Evolutionary conservation across 1,140 invertebrate species (phyloP).

Genomic region (Rhyzopertha dominica): DNA sequence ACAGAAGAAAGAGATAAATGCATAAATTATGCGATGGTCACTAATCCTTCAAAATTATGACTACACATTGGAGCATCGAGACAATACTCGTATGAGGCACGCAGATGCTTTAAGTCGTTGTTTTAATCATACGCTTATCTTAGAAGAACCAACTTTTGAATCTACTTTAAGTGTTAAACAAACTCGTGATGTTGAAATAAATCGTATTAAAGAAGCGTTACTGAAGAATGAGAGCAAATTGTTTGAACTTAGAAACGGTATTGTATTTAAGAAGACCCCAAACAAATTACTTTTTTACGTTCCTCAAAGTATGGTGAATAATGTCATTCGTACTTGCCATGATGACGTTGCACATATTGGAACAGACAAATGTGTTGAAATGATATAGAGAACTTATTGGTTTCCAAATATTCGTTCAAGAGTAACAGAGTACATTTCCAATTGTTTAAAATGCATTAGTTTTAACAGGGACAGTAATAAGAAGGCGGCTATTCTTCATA

Average conservation of each 20-base stretch:
- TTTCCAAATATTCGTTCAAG: slow-evolving; percentile 21
- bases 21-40: slow-evolving; percentile 26
- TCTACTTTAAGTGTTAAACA: slow-evolving; percentile 6
- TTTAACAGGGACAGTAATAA: no score
- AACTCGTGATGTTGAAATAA: slow-evolving; percentile 9
- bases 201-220: slow-evolving; percentile 3
- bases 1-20: slow-evolving; percentile 25
- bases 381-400: slow-evolving; percentile 20
- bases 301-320: slow-evolving; percentile 12
- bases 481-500: no score
- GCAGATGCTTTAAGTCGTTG: slow-evolving; percentile 35
- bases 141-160: slow-evolving; percentile 17
- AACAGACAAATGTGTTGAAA: slow-evolving; percentile 15
- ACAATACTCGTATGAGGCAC: slow-evolving; percentile 29
- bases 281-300: slow-evolving; percentile 18
- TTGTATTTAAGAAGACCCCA: slow-evolving; percentile 14
- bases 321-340: slow-evolving; percentile 16
- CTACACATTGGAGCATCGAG: slow-evolving; percentile 30
- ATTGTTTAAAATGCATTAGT: slow-evolving; percentile 35
- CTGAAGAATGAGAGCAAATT: background rate
- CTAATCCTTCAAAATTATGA: slow-evolving; percentile 25
- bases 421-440: slow-evolving; percentile 15
- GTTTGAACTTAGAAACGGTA: slow-evolving; percentile 17
- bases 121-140: slow-evolving; percentile 6
- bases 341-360: slow-evolving; percentile 19